Base-by-base conservation (phyloP, 2,113 vertebrate genomes). In the Ammodytes marinus region DNA sequence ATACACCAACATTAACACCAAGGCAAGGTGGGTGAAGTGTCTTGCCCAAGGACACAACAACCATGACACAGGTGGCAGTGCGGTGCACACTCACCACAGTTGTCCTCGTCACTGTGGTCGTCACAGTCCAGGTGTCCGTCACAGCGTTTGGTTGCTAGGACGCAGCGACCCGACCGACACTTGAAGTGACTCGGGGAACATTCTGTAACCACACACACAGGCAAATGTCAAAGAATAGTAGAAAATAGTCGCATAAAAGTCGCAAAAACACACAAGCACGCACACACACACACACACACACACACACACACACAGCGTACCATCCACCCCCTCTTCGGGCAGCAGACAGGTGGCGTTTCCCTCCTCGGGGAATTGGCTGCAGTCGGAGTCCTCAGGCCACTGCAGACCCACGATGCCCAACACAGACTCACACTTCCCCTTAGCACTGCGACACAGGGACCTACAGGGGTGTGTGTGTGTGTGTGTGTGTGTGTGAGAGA, bases 131-230 rank as follows among this genome's bases (percentile, higher is more conserved):
- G 94, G 77, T 97, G 96, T 19, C 97, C 97, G 7, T 99, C 97
- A 37, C 98, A 99, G 69, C 96, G 96, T 72, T 97, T 97, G 85
- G 95, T 96, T 0, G 96, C 94, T 85, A 99, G 93, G 39, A 99
- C 96, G 40, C 98, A 99, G 39, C 97, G 94, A 3, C 98, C 98
- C 0, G 98, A 99, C 3, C 80, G 93, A 59, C 98, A 99, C 89
- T 97, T 97, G 92, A 99, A 99, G 92, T 99, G 98, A 40, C 97
- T 99, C 4, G 98, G 98, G 3, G 98, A 99, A 67, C 98, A 99
- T 74, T 99, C 98, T 99, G 92, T 86, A 63, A 45, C 53, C 93
- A 91, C 12, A 91, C 69, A 8, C 47, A 52, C 1, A 27, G 27
- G 27, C 63, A 70, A 15, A 27, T 27, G 27, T 27, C 27, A 55